A percentile compares a stretch with the other conserved stretches of the same genome.
These are phyloP conservation scores for human DNA, from an alignment of 2,113 vertebrate genomes.

Conservation along the genomic window GRCh38 chr22:37738501-37739000, in stretches of 20 bases:
- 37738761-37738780: neutral
- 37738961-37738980: neutral
- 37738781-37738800: neutral
- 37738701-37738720: slow-evolving; percentile 77
- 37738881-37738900: neutral
- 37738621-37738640: slow-evolving; percentile 68
- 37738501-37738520: neutral
- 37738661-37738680: slow-evolving; percentile 55
- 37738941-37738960: neutral
- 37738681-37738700: slow-evolving; percentile 53
- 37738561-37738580: neutral
- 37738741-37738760: neutral
- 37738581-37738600: neutral
- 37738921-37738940: neutral
- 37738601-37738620: slow-evolving; percentile 27
- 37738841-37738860: neutral
- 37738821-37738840: neutral
- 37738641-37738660: slow-evolving; percentile 59
- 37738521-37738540: neutral
- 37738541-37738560: neutral
- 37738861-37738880: neutral
- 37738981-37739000: neutral
- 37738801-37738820: neutral
- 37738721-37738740: slow-evolving; percentile 72
- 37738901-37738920: neutral